A percentile compares a stretch with the other conserved stretches of the same genome.
phyloP scores from a whole-genome alignment of 2,113 vertebrate genomes.

The Lathamus discolor region DNA sequence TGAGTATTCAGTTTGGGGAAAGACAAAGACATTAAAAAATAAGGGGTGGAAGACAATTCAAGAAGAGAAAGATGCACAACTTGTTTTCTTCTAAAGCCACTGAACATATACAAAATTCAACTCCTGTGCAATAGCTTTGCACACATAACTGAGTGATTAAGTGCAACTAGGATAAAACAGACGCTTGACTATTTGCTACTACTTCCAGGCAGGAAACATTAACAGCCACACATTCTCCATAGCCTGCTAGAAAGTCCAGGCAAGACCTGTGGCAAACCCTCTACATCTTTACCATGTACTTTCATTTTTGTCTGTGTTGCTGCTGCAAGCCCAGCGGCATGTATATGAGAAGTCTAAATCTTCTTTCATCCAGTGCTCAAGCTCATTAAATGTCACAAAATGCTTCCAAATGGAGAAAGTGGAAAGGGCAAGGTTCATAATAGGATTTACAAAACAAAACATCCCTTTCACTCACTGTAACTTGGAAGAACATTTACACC shows the following conservation, averaged over 20 bases:
- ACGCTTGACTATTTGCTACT: neutral
- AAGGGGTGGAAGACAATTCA: neutral
- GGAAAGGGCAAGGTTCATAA: constrained; percentile 19
- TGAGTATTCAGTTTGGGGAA: neutral
- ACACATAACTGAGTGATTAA: neutral
- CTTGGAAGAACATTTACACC: neutral
- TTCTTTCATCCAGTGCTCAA: neutral
- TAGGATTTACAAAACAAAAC: constrained; percentile 42
- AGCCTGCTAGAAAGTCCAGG: neutral
- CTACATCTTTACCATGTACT: neutral
- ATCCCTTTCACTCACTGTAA: constrained; percentile 12
- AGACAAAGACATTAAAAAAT: neutral
- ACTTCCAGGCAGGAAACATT: neutral
- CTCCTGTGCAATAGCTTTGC: neutral
- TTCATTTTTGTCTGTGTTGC: neutral
- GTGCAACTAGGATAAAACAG: neutral
- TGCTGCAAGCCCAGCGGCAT: neutral
- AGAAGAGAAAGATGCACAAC: neutral
- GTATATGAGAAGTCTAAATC: neutral
- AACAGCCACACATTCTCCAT: neutral
- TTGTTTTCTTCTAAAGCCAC: neutral
- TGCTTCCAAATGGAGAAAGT: neutral
- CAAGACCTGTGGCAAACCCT: neutral
- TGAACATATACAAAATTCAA: neutral
- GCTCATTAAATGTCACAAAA: constrained; percentile 51